These are phyloP conservation scores for Merluccius polli DNA, from an alignment of 2,797 vertebrate genomes.

Conservation along the genomic window DNA sequence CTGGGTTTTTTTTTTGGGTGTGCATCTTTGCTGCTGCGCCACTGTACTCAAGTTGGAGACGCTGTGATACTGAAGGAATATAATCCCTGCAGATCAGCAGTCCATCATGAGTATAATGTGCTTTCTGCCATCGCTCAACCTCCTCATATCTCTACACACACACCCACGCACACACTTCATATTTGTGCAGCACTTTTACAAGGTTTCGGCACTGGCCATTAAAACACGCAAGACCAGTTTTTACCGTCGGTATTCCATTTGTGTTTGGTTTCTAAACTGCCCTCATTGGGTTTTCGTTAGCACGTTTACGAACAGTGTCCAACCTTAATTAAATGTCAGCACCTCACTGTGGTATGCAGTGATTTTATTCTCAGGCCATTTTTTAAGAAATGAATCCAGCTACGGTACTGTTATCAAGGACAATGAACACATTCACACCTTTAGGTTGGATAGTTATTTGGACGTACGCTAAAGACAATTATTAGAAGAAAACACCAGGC, in stretches of 20 bases:
- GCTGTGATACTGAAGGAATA: background rate
- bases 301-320: background rate
- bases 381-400: background rate
- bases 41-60: conserved; percentile 7
- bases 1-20: conserved; percentile 13
- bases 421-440: background rate
- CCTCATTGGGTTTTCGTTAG: background rate
- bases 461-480: background rate
- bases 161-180: background rate
- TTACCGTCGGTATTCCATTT: background rate
- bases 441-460: too few species aligned
- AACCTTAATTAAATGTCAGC: background rate
- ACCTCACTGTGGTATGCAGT: background rate
- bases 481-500: too few species aligned
- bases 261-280: background rate
- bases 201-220: background rate
- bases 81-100: background rate
- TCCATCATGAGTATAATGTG: background rate
- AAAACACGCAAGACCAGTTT: too few species aligned
- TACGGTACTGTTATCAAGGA: background rate
- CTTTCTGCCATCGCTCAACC: background rate
- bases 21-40: background rate
- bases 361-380: background rate
- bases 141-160: background rate
- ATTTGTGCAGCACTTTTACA: background rate